Percentiles rank a stretch among this genome's conserved stretches.
phyloP scores from a whole-genome alignment of 1,140 invertebrate species.

The Lepidostoma basale region DNA sequence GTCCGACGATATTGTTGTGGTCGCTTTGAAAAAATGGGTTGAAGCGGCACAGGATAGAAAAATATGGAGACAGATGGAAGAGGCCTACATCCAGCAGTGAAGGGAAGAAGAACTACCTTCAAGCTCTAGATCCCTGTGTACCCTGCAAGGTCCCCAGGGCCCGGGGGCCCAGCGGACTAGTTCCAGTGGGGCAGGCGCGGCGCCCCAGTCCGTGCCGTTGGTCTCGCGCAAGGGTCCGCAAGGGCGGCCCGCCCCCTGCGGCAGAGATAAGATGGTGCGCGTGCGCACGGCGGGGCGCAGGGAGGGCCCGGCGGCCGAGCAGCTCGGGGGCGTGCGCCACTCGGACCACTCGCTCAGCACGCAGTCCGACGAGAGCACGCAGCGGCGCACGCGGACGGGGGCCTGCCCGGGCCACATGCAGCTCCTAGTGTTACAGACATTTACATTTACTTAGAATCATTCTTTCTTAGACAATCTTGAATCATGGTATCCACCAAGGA shows the following conservation, averaged over 20 bases:
- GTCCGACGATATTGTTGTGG: too few species aligned
- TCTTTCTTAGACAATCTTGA: neutral
- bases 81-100: too few species aligned
- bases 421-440: constrained; percentile 45
- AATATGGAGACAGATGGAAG: too few species aligned
- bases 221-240: constrained; percentile 26
- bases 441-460: neutral
- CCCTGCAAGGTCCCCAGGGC: constrained; percentile 54
- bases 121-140: constrained; percentile 52
- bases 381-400: constrained; percentile 51
- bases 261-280: constrained; percentile 52
- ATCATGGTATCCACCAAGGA: neutral
- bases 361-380: constrained; percentile 55
- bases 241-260: constrained; percentile 49
- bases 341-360: constrained; percentile 56
- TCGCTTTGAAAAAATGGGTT: too few species aligned
- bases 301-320: constrained; percentile 51
- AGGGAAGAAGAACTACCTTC: too few species aligned
- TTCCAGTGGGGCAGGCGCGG: constrained; percentile 50
- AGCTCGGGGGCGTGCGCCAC: constrained; percentile 54
- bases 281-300: constrained; percentile 43
- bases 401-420: constrained; percentile 49
- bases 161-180: constrained; percentile 56
- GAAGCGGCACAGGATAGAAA: too few species aligned
- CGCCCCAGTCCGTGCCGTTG: constrained; percentile 49